Evolutionary conservation across 2,113 vertebrate genomes (phyloP).

Genomic region (Cettia cetti): DNA sequence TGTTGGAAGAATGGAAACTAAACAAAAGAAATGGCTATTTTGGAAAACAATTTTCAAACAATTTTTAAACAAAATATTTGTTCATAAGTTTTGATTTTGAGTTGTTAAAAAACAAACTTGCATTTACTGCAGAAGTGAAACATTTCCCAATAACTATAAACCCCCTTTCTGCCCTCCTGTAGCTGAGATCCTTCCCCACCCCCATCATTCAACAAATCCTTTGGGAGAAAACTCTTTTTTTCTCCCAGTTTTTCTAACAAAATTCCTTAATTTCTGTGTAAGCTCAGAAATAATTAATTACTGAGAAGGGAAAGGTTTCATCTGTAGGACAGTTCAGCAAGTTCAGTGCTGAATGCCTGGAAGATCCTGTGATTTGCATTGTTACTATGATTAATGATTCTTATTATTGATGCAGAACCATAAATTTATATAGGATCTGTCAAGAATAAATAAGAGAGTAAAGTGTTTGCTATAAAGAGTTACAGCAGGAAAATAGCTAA

Average conservation of each 20-base stretch:
- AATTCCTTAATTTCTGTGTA: neutral
- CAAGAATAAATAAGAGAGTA: neutral
- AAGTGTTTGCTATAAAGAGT: neutral
- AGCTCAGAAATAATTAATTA: neutral
- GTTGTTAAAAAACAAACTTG: neutral
- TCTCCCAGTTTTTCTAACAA: neutral
- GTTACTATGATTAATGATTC: conserved; percentile 30
- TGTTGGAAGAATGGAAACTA: neutral
- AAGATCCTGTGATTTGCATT: neutral
- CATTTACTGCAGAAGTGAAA: neutral
- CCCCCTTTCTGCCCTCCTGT: neutral
- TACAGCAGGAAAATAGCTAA: neutral
- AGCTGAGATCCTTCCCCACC: neutral
- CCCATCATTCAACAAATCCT: neutral
- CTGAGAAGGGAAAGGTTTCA: neutral
- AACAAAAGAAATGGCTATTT: neutral
- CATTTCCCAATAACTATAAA: neutral
- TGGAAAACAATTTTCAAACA: neutral
- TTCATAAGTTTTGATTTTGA: neutral
- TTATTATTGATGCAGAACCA: conserved; percentile 15
- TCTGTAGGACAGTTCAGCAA: neutral
- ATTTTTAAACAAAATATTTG: neutral
- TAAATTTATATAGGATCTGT: neutral
- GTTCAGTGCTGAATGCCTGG: neutral
- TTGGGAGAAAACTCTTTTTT: neutral